These are phyloP conservation scores for Strigamia transsilvanica DNA, from an alignment of 2,888 invertebrate species.

Conservation along the genomic window DNA sequence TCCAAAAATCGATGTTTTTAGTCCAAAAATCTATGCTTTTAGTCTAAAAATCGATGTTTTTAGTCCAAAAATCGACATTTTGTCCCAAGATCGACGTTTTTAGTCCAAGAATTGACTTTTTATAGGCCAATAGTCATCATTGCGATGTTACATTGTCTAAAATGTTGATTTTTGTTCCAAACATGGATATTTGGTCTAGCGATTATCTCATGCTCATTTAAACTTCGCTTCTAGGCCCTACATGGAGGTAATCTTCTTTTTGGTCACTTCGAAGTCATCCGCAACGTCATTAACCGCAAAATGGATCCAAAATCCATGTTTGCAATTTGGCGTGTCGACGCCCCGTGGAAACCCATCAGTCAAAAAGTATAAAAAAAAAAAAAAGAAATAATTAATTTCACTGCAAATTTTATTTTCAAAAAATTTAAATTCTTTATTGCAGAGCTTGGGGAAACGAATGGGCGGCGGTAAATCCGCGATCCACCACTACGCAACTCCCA, in stretches of 20 bases:
- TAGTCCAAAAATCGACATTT: too few species aligned
- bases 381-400: not conserved
- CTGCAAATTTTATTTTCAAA: not conserved
- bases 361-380: constrained; percentile 70
- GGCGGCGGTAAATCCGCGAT: constrained; percentile 96
- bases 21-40: too few species aligned
- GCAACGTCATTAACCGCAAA: constrained; percentile 78
- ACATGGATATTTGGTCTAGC: too few species aligned
- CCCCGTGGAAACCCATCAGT: constrained; percentile 95
- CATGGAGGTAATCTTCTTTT: constrained; percentile 81
- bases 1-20: too few species aligned
- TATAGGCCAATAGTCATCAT: too few species aligned
- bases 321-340: constrained; percentile 91
- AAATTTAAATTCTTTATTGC: constrained; percentile 56
- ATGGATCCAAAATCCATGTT: constrained; percentile 85
- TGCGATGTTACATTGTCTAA: too few species aligned
- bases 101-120: too few species aligned
- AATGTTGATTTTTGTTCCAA: too few species aligned
- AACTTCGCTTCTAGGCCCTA: constrained; percentile 71
- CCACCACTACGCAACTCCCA: constrained; percentile 92
- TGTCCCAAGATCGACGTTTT: too few species aligned
- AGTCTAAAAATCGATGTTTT: too few species aligned
- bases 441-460: constrained; percentile 88
- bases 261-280: constrained; percentile 89
- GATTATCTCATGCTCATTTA: not conserved